A percentile compares a stretch with the other conserved stretches of the same genome.
Evolutionary conservation across 2,113 vertebrate genomes (phyloP).

Genomic region (Felis catus): F.catus_Fca126_mat1.0 CM031414.1:113483001-113483500

Average conservation of each 20-base stretch:
- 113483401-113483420: background rate
- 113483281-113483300: background rate
- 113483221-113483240: background rate
- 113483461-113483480: background rate
- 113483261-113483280: background rate
- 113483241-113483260: background rate
- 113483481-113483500: background rate
- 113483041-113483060: background rate
- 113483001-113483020: background rate
- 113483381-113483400: background rate
- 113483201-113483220: background rate
- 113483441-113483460: background rate
- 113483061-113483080: background rate
- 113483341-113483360: background rate
- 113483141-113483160: background rate
- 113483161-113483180: background rate
- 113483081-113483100: background rate
- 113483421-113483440: background rate
- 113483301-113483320: background rate
- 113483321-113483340: background rate
- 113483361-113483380: background rate
- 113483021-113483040: background rate
- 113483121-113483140: background rate
- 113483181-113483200: background rate
- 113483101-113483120: background rate